These are phyloP conservation scores for Atopsyche davidsoni DNA, from an alignment of 1,140 invertebrate species.

Conservation along the genomic window DNA sequence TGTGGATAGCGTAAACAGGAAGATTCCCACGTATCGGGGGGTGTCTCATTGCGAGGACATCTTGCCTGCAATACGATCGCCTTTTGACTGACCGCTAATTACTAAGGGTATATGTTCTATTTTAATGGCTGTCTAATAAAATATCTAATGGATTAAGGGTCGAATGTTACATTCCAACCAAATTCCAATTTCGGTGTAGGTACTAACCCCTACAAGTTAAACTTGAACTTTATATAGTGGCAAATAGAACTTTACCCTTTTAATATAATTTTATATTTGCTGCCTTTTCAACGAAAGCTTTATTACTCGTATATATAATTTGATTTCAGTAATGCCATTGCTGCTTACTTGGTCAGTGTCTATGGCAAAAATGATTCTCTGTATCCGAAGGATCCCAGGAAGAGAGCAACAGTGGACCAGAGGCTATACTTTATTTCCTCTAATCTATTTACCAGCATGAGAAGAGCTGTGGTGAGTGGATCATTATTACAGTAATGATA, in stretches of 20 bases:
- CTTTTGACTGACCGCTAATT: too few relatives aligned
- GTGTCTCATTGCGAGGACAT: too few relatives aligned
- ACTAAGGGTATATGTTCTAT: too few relatives aligned
- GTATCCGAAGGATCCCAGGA: slow-evolving; percentile 16
- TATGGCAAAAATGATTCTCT: slow-evolving; percentile 28
- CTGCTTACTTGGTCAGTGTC: slow-evolving; percentile 32
- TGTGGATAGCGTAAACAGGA: too few relatives aligned
- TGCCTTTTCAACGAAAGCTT: neutral
- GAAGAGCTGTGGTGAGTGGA: slow-evolving; percentile 34
- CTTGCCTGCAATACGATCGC: too few relatives aligned
- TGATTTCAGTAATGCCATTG: slow-evolving; percentile 35
- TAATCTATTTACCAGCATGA: slow-evolving; percentile 39
- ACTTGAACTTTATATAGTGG: neutral
- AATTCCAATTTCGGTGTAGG: too few relatives aligned
- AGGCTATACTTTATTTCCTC: slow-evolving; percentile 40
- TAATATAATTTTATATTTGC: neutral
- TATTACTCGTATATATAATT: slow-evolving; percentile 1
- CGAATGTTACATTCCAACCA: too few relatives aligned
- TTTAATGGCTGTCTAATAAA: neutral
- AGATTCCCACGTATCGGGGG: too few relatives aligned
- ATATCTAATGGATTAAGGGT: neutral
- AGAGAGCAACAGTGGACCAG: slow-evolving; percentile 14
- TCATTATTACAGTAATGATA: slow-evolving; percentile 22
- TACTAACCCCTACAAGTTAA: too few relatives aligned
- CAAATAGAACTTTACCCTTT: neutral